Evolutionary conservation across 2,888 invertebrate species (phyloP).

Genomic region (Charanyca ferruginea): DNA sequence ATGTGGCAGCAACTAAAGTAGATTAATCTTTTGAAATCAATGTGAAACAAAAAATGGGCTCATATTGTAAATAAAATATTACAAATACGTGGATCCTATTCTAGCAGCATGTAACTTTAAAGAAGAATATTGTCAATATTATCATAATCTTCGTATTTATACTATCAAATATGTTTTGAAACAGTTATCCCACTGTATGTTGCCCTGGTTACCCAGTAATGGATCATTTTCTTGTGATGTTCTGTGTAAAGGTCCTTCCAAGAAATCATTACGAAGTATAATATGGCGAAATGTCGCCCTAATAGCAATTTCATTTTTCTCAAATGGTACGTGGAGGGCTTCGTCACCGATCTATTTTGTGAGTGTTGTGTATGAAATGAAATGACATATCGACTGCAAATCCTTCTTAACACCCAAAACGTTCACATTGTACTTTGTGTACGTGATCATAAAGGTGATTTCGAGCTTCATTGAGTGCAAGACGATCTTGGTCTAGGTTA

Average conservation of each 20-base stretch:
- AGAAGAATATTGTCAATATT: conserved; percentile 3
- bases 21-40: conserved; percentile 1
- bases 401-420: conserved; percentile 29
- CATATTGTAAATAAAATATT: neutral
- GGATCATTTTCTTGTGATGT: conserved; percentile 49
- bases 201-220: conserved; percentile 13
- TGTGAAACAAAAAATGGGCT: neutral
- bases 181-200: neutral
- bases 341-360: conserved; percentile 89
- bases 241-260: conserved; percentile 68
- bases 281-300: conserved; percentile 80
- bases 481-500: conserved; percentile 68
- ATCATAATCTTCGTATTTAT: conserved; percentile 10
- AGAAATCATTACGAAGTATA: conserved; percentile 78
- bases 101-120: conserved; percentile 2
- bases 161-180: conserved; percentile 10
- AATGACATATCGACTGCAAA: conserved; percentile 82
- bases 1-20: neutral
- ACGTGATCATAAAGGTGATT: conserved; percentile 40
- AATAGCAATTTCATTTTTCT: conserved; percentile 89
- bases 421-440: conserved; percentile 49
- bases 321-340: conserved; percentile 84
- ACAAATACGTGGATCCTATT: conserved; percentile 1
- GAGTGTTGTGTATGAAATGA: conserved; percentile 89
- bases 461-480: conserved; percentile 38